Conservation (phyloP, 2,888 invertebrate species). For the Disparrhopalites patrizii region DNA sequence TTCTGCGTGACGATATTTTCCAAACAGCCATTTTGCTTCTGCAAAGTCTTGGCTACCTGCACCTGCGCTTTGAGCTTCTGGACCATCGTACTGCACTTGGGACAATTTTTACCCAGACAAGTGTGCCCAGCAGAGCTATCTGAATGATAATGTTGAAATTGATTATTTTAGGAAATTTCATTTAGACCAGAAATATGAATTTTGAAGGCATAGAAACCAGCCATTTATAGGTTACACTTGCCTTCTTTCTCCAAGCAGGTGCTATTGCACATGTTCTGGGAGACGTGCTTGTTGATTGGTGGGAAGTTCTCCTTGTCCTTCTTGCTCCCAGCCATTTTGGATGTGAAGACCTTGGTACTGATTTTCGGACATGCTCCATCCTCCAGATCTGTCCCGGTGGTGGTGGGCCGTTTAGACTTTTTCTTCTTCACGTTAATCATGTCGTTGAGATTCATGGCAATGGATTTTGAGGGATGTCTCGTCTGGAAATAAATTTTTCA, state of each 20-base stretch:
- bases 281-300: not conserved
- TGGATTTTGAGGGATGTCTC: conserved; percentile 13
- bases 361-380: not conserved
- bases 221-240: not conserved
- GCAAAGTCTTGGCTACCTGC: conserved; percentile 22
- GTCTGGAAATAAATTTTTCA: not conserved
- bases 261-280: not conserved
- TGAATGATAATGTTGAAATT: not conserved
- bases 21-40: conserved; percentile 26
- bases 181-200: not conserved
- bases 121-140: not conserved
- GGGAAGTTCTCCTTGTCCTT: conserved; percentile 7
- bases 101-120: conserved; percentile 13
- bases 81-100: conserved; percentile 6
- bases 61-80: conserved; percentile 19
- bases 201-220: not conserved
- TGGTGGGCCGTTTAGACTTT: not conserved
- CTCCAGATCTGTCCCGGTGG: not conserved
- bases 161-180: not conserved
- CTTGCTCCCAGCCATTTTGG: not conserved
- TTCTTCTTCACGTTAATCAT: conserved; percentile 12
- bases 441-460: conserved; percentile 11
- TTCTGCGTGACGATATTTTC: conserved; percentile 30
- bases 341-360: not conserved
- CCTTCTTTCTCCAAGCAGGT: not conserved